These are phyloP conservation scores for Porites rus DNA, from an alignment of 92 coral and sea anemone species.

Conservation along the genomic window DNA sequence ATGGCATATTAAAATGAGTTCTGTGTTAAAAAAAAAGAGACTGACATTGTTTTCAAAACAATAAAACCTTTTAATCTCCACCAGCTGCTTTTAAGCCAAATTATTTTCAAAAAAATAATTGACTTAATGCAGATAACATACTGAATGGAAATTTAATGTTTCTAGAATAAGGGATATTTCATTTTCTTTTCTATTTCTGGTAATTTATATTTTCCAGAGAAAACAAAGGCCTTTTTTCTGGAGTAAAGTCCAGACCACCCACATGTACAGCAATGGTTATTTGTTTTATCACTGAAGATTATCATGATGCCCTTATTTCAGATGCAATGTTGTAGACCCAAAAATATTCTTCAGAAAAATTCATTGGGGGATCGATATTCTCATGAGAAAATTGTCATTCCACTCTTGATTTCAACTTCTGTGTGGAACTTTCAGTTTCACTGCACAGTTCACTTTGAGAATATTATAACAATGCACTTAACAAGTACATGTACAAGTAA, in stretches of 20 bases:
- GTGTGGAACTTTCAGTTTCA: too few species aligned
- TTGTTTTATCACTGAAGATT: not conserved
- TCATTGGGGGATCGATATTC: not conserved
- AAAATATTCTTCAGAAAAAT: too few species aligned
- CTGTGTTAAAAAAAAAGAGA: not conserved
- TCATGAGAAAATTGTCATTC: too few species aligned
- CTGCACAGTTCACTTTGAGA: too few species aligned
- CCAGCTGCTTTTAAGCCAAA: not conserved
- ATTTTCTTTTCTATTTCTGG: too few species aligned
- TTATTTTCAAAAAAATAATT: not conserved
- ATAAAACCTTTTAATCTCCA: not conserved
- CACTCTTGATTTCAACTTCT: too few species aligned
- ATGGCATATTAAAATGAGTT: not conserved
- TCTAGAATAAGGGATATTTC: too few species aligned
- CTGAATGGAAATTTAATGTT: not conserved
- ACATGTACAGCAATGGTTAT: not conserved
- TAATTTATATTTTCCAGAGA: too few species aligned
- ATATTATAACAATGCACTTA: too few species aligned
- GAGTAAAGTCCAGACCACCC: not conserved
- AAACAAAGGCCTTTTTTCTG: not conserved
- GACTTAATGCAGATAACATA: not conserved
- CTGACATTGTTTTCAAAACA: conserved; percentile 8
- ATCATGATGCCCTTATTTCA: too few species aligned
- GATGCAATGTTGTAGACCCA: not conserved
- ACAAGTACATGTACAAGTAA: too few species aligned